Base-by-base conservation (phyloP, 92 coral and sea anemone genomes). In the Phenganax stokvisi region DNA sequence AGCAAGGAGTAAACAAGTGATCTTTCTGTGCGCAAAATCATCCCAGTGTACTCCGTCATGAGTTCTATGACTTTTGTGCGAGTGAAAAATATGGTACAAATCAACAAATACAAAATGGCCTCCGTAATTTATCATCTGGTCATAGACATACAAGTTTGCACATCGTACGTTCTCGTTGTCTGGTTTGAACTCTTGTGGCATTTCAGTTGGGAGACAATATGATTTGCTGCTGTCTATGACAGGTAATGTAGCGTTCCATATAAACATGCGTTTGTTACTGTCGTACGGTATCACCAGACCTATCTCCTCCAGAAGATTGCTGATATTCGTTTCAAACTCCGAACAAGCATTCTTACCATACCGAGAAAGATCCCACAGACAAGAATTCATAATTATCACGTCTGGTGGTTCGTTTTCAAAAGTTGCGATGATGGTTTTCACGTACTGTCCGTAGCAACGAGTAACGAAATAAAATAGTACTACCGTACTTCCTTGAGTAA, bases 31-130 rank as follows among this genome's bases (percentile, higher is more conserved):
- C 0, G 98, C 97, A 25, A 89, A 75, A 71, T 81, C 81, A 8
- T 88, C 90, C 98, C 98, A 93, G 31, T 93, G 98, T 47, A 93
- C 92, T 8, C 98, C 98, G 56, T 93, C 98, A 37, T 72, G 89
- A 0, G 91, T 96, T 79, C 92, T 93, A 6, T 65, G 85, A 56
- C 89, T 87, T 12, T 68, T 71, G 8, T 85, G 88, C 13, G 71
- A 81, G 57, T 87, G 52, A 63, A 93, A 62, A 27, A 87, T 79
- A 9, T 27, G 57, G 79, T 71, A 88, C 57, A 93, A 66, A 52
- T 93, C 97, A 70, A 91, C 80, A 74, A 89, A 93, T 55, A 87
- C 47, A 57, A 82, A 57, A 70, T 56, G 73, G 17, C 55, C 64
- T 57, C 72, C 85, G 20, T 57, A 57, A 17, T 68, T 52, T 6